Evolutionary conservation across 2,113 vertebrate species (phyloP).

Genomic region (Oxygymnocypris stewartii): DNA sequence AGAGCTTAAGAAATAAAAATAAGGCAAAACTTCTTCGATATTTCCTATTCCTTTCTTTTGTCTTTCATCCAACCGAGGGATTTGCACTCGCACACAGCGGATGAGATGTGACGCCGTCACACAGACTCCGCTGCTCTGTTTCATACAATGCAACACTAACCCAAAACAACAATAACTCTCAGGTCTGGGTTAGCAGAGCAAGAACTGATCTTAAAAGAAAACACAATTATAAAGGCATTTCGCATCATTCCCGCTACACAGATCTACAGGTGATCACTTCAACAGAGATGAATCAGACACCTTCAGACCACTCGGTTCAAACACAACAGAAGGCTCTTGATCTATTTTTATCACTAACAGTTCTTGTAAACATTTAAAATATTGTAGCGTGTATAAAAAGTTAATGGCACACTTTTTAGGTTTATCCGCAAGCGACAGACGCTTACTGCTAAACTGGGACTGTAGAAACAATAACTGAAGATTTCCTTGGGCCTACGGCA

Average conservation of each 20-base stretch:
- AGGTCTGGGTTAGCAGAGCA: not conserved
- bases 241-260: not conserved
- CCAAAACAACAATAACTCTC: constrained; percentile 4
- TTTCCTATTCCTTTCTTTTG: not conserved
- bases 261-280: not conserved
- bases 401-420: constrained; percentile 6
- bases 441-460: not conserved
- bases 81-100: not conserved
- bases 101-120: not conserved
- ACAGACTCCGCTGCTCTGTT: not conserved
- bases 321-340: not conserved
- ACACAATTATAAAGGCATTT: constrained; percentile 15
- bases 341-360: not conserved
- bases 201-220: constrained; percentile 20
- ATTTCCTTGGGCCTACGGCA: constrained; percentile 34
- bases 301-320: not conserved
- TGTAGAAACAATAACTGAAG: constrained; percentile 19
- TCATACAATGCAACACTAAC: not conserved
- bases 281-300: not conserved
- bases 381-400: constrained; percentile 2
- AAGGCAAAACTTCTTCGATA: constrained; percentile 10
- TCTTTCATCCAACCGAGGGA: not conserved
- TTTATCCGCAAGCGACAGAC: not conserved
- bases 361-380: not conserved
- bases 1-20: constrained; percentile 31